phyloP scores from a whole-genome alignment of 2,113 vertebrate species.

The Tragelaphus imberbis region DNA sequence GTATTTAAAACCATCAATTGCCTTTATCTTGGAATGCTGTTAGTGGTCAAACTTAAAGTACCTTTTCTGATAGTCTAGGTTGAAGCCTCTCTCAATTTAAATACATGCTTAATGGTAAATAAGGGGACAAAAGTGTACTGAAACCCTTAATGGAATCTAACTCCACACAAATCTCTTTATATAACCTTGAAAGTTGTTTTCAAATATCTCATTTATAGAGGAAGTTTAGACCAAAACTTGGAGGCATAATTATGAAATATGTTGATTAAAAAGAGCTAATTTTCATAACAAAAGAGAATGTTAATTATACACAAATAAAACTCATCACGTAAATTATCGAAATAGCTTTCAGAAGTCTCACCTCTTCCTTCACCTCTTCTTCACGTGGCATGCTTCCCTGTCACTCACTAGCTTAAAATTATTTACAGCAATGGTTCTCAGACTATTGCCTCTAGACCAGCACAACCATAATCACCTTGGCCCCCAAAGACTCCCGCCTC shows the following conservation, averaged over 20 bases:
- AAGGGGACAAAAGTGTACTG: not conserved
- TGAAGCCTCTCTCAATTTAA: not conserved
- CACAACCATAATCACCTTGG: not conserved
- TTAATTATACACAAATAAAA: not conserved
- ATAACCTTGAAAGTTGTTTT: constrained; percentile 11
- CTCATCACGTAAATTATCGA: not conserved
- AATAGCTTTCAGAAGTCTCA: not conserved
- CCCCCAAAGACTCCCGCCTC: not conserved
- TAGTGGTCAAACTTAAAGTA: not conserved
- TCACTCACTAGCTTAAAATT: not conserved
- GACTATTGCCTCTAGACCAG: not conserved
- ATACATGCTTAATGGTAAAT: not conserved
- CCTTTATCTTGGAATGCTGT: not conserved
- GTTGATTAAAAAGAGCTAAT: not conserved
- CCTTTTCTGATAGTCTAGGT: not conserved
- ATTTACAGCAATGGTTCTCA: not conserved
- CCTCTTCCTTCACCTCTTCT: not conserved
- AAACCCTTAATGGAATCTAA: not conserved
- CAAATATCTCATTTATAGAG: not conserved
- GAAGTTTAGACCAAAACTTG: not conserved
- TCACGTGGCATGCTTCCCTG: not conserved
- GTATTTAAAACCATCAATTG: not conserved
- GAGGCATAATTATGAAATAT: not conserved
- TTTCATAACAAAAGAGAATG: not conserved
- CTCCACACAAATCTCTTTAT: not conserved